Evolutionary conservation across 1,140 invertebrate genomes (phyloP).

Genomic region (Hormaphis cornu): DNA sequence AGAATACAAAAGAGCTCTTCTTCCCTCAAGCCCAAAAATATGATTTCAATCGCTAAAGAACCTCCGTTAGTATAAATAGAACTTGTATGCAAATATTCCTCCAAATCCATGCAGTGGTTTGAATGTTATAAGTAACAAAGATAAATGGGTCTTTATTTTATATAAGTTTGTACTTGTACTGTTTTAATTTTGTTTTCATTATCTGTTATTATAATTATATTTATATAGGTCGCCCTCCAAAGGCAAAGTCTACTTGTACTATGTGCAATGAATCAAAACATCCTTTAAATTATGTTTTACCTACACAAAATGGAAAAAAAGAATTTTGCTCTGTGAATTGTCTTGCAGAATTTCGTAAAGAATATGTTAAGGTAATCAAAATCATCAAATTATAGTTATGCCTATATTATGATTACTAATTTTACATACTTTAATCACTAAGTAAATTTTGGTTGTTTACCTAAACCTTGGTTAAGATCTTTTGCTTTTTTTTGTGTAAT

Average conservation of each 20-base stretch:
- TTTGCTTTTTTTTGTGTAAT: too few relatives aligned
- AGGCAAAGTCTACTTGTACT: slow-evolving; percentile 51
- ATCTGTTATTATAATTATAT: not conserved
- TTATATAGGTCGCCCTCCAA: slow-evolving; percentile 38
- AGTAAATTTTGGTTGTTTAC: not conserved
- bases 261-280: slow-evolving; percentile 77
- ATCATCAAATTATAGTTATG: not conserved
- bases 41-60: too few relatives aligned
- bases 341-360: slow-evolving; percentile 76
- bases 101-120: too few relatives aligned
- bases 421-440: not conserved
- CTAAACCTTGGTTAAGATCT: too few relatives aligned
- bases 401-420: not conserved
- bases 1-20: too few relatives aligned
- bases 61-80: too few relatives aligned
- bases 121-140: too few relatives aligned
- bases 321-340: slow-evolving; percentile 87
- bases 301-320: slow-evolving; percentile 78
- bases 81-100: too few relatives aligned
- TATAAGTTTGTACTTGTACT: too few relatives aligned
- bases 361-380: slow-evolving; percentile 58
- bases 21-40: too few relatives aligned
- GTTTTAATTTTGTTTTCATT: too few relatives aligned
- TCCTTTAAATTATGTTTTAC: slow-evolving; percentile 72
- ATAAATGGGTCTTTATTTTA: too few relatives aligned